Percentiles rank a stretch among this genome's conserved stretches.
Conservation (phyloP, 2,888 invertebrate species). For the Agrotis ipsilon region DNA sequence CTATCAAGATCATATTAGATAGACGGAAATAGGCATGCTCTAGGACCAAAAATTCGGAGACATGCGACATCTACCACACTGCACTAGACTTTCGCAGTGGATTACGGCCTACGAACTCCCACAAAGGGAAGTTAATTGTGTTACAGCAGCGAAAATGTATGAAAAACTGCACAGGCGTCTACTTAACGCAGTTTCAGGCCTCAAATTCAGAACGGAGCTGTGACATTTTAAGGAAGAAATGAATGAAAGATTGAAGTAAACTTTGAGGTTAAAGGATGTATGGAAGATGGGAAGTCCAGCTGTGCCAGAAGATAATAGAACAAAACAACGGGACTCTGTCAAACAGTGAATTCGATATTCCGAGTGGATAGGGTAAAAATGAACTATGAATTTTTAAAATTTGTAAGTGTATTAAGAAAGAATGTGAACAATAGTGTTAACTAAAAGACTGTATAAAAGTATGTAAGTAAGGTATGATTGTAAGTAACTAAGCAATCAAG, state of each 20-base stretch:
- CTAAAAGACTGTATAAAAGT: constrained; percentile 46
- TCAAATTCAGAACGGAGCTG: too few relatives aligned
- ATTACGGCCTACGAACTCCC: too few relatives aligned
- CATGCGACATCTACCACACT: too few relatives aligned
- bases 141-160: too few relatives aligned
- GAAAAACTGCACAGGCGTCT: too few relatives aligned
- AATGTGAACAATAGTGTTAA: constrained; percentile 32
- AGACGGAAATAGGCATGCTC: too few relatives aligned
- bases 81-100: too few relatives aligned
- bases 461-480: constrained; percentile 31
- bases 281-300: background rate
- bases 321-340: background rate
- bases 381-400: constrained; percentile 13
- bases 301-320: too few relatives aligned
- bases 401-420: constrained; percentile 35
- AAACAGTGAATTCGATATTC: constrained; percentile 18
- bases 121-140: too few relatives aligned
- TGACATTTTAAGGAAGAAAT: background rate
- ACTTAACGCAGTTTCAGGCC: too few relatives aligned
- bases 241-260: constrained; percentile 6
- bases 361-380: constrained; percentile 5
- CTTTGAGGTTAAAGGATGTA: background rate
- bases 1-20: too few relatives aligned
- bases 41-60: too few relatives aligned
- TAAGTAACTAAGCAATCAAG: background rate